Evolutionary conservation across 1,140 invertebrate genomes (phyloP).

Genomic region (Cydia amplana): DNA sequence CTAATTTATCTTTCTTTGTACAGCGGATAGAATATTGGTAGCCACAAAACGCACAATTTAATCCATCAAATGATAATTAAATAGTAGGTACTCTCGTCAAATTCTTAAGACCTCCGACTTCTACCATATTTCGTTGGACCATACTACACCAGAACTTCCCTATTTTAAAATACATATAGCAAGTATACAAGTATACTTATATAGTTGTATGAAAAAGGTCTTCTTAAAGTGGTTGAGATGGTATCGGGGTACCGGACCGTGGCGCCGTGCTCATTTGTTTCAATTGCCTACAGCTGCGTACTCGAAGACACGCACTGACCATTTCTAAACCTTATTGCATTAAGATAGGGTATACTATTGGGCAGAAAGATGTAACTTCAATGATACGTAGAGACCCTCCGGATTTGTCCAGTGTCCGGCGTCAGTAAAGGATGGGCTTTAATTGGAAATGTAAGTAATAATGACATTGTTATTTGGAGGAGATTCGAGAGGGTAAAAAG

Average conservation of each 20-base stretch:
- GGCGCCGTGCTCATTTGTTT: slow-evolving; percentile 52
- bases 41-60: slow-evolving; percentile 9
- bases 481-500: background rate
- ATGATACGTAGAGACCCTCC: background rate
- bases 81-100: slow-evolving; percentile 12
- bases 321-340: background rate
- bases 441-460: slow-evolving; percentile 5
- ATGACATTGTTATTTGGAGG: background rate
- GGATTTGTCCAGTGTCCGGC: slow-evolving; percentile 15
- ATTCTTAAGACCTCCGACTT: slow-evolving; percentile 14
- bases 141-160: background rate
- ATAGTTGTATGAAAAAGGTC: background rate
- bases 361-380: background rate
- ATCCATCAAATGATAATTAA: slow-evolving; percentile 4
- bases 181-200: background rate
- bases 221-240: background rate
- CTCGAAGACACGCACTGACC: background rate
- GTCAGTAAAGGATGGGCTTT: slow-evolving; percentile 11
- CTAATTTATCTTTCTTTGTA: too few species aligned
- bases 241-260: slow-evolving; percentile 19
- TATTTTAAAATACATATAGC: background rate
- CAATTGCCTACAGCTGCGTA: slow-evolving; percentile 48
- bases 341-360: background rate
- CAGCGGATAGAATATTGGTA: background rate
- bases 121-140: background rate